Percentiles rank a stretch among this genome's conserved stretches.
These are phyloP conservation scores for Amaurobius ferox DNA, from an alignment of 2,888 invertebrate genomes.

Conservation along the genomic window DNA sequence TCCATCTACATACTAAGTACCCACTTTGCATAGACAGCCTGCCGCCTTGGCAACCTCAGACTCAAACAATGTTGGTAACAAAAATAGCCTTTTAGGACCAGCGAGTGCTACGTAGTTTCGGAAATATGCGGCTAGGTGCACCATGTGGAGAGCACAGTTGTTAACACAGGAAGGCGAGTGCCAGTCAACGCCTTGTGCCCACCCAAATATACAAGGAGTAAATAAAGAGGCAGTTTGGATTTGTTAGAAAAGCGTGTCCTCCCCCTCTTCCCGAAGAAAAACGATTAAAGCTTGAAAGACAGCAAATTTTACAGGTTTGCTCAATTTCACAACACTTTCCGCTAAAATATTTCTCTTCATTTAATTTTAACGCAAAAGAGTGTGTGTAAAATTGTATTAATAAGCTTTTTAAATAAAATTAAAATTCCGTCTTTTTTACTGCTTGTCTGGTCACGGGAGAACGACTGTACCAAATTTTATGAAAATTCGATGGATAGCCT, in stretches of 20 bases:
- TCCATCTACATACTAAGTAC: too few species aligned
- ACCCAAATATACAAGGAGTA: slow-evolving; percentile 63
- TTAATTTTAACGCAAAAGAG: too few species aligned
- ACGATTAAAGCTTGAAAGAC: neutral
- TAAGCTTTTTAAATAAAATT: too few species aligned
- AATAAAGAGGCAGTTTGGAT: slow-evolving; percentile 59
- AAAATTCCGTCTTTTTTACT: too few species aligned
- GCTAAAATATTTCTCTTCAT: too few species aligned
- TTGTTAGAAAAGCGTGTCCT: neutral
- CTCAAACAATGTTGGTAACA: neutral
- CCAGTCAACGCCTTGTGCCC: slow-evolving; percentile 46
- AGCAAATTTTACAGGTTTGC: too few species aligned
- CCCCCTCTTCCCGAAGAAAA: neutral
- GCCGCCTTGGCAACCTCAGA: neutral
- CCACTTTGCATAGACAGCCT: too few species aligned
- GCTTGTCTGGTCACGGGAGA: too few species aligned
- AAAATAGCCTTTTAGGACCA: neutral
- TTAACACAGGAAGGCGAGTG: slow-evolving; percentile 58
- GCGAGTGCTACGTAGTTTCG: slow-evolving; percentile 1
- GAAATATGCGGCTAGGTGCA: slow-evolving; percentile 37
- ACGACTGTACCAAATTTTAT: too few species aligned
- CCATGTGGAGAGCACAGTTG: slow-evolving; percentile 44
- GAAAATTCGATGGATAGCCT: too few species aligned
- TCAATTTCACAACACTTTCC: too few species aligned
- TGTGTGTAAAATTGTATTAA: too few species aligned